Evolutionary conservation across 2,113 vertebrate species (phyloP).

Genomic region (Zingel zingel): DNA sequence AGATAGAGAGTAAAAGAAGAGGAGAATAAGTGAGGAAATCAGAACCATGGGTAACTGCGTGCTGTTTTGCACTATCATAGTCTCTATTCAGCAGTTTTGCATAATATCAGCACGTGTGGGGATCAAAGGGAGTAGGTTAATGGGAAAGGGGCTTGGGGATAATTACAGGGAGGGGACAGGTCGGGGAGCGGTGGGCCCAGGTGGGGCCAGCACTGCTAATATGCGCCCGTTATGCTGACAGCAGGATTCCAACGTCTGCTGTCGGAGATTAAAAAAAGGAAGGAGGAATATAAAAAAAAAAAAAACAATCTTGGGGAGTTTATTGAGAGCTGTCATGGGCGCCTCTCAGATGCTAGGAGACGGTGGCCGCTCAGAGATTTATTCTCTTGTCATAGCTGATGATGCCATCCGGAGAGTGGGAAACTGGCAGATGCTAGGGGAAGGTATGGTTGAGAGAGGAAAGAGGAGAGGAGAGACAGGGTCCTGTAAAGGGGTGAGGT

Average conservation of each 20-base stretch:
- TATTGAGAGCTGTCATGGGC: slow-evolving; percentile 81
- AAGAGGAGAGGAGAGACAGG: slow-evolving; percentile 24
- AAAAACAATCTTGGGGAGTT: slow-evolving; percentile 77
- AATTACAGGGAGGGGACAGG: slow-evolving; percentile 88
- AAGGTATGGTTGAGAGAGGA: slow-evolving; percentile 40
- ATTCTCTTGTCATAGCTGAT: slow-evolving; percentile 82
- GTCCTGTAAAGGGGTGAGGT: slow-evolving; percentile 69
- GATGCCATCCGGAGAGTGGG: slow-evolving; percentile 70
- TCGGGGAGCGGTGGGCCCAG: slow-evolving; percentile 82
- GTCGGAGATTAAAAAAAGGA: slow-evolving; percentile 80
- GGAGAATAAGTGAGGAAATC: slow-evolving; percentile 78
- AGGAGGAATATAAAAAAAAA: slow-evolving; percentile 25
- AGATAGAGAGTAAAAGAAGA: slow-evolving; percentile 80
- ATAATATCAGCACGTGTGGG: slow-evolving; percentile 87
- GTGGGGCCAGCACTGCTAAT: slow-evolving; percentile 84
- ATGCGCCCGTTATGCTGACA: slow-evolving; percentile 89
- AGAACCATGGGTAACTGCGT: slow-evolving; percentile 84
- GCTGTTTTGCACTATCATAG: slow-evolving; percentile 80
- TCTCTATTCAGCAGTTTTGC: slow-evolving; percentile 88
- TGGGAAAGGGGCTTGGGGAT: slow-evolving; percentile 85
- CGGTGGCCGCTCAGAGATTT: slow-evolving; percentile 65
- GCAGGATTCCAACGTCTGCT: slow-evolving; percentile 86
- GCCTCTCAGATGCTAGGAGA: slow-evolving; percentile 63
- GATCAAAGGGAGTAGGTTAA: slow-evolving; percentile 92
- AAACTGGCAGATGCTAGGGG: slow-evolving; percentile 62